phyloP scores from a whole-genome alignment of 2,797 vertebrate species.

The Odontamblyopus lacepedii region DNA sequence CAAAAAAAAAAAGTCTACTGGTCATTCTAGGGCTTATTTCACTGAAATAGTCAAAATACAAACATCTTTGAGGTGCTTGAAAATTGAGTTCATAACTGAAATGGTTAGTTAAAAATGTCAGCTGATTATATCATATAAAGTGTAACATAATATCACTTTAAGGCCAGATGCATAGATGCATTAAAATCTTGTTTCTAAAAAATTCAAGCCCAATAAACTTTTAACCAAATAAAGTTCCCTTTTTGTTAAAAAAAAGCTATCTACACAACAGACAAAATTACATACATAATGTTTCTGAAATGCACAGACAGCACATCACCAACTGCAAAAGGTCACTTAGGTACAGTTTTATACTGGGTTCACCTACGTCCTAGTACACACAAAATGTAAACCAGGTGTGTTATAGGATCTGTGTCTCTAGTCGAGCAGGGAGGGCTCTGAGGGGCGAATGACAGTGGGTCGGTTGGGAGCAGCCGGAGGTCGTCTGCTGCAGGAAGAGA shows the following conservation, averaged over 20 bases:
- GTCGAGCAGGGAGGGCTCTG: constrained; percentile 91
- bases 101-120: constrained; percentile 29
- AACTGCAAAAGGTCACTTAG: constrained; percentile 29
- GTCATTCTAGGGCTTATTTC: constrained; percentile 18
- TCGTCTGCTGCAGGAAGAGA: constrained; percentile 85
- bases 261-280: constrained; percentile 41
- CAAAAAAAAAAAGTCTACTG: constrained; percentile 9
- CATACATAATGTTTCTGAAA: constrained; percentile 50
- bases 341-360: constrained; percentile 34
- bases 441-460: constrained; percentile 89
- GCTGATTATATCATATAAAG: constrained; percentile 14
- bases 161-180: constrained; percentile 8
- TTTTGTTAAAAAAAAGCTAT: constrained; percentile 37
- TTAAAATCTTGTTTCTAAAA: constrained; percentile 21
- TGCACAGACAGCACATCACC: constrained; percentile 50
- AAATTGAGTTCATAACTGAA: constrained; percentile 27
- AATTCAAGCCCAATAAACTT: constrained; percentile 17
- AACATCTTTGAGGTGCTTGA: constrained; percentile 45
- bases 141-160: constrained; percentile 32
- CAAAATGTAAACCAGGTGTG: constrained; percentile 53
- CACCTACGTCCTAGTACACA: constrained; percentile 38
- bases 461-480: constrained; percentile 90
- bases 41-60: constrained; percentile 7
- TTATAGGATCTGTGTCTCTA: constrained; percentile 63
- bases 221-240: not conserved